phyloP scores from a whole-genome alignment of 2,888 invertebrate genomes.

The Pristionchus entomophagus region DNA sequence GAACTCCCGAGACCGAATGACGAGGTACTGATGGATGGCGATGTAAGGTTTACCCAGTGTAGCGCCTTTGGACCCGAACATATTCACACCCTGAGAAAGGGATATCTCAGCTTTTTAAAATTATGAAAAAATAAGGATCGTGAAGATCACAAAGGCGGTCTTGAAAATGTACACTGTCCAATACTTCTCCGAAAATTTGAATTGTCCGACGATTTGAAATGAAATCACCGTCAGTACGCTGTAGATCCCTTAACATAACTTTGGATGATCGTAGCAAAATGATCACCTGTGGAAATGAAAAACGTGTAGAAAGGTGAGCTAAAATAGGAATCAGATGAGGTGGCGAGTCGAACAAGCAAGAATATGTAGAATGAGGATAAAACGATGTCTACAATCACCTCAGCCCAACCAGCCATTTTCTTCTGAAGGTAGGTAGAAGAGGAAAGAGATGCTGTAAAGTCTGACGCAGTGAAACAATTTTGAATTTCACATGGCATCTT shows the following conservation, averaged over 20 bases:
- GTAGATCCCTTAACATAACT: not conserved
- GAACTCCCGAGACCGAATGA: not conserved
- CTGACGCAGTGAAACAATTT: too few relatives aligned
- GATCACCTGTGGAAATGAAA: not conserved
- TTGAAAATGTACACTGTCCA: constrained; percentile 2
- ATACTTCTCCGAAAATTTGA: not conserved
- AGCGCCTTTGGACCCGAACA: not conserved
- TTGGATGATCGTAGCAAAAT: not conserved
- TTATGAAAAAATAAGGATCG: not conserved
- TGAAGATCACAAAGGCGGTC: not conserved
- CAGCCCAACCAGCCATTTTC: not conserved
- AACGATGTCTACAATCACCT: not conserved
- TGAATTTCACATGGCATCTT: too few relatives aligned
- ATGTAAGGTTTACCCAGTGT: not conserved
- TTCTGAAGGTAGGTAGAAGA: too few relatives aligned
- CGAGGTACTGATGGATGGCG: not conserved
- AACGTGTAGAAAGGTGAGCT: not conserved
- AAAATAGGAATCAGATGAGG: not conserved
- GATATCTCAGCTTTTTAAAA: not conserved
- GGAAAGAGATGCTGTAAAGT: too few relatives aligned
- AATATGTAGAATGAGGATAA: not conserved
- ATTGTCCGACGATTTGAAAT: not conserved
- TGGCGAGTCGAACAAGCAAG: not conserved
- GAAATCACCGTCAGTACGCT: not conserved
- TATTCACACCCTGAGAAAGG: not conserved